A percentile compares a stretch with the other conserved stretches of the same genome.
Evolutionary conservation across 2,888 invertebrate species (phyloP).

Genomic region (Hedya salicella): DNA sequence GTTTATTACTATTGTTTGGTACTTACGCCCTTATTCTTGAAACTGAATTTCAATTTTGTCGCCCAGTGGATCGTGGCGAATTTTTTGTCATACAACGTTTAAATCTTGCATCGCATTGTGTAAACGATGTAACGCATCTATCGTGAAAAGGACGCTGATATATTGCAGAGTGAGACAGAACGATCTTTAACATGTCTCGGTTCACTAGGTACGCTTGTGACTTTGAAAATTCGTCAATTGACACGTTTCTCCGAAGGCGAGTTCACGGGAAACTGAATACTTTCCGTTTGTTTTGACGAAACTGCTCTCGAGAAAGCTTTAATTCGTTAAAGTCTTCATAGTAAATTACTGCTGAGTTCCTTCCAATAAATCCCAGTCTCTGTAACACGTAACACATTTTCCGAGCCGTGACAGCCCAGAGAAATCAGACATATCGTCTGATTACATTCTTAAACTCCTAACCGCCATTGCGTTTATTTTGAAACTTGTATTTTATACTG

Average conservation of each 20-base stretch:
- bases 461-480: too few relatives aligned
- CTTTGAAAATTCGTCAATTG: conserved; percentile 8
- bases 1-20: background rate
- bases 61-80: background rate
- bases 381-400: conserved; percentile 29
- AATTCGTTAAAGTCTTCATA: conserved; percentile 38
- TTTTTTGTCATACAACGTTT: background rate
- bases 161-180: background rate
- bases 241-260: background rate
- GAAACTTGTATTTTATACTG: background rate
- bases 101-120: background rate
- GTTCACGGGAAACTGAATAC: conserved; percentile 23
- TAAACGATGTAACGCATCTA: background rate
- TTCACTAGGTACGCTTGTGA: background rate
- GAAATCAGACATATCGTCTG: conserved; percentile 25
- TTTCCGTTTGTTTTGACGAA: conserved; percentile 28
- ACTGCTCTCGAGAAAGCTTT: conserved; percentile 24
- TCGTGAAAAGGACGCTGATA: background rate
- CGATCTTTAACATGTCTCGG: background rate
- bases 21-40: background rate
- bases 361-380: conserved; percentile 37
- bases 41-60: background rate
- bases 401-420: conserved; percentile 31
- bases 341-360: conserved; percentile 29
- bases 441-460: background rate